Base-by-base conservation (phyloP, 2,797 vertebrate species). In the Bradypus variegatus region DNA sequence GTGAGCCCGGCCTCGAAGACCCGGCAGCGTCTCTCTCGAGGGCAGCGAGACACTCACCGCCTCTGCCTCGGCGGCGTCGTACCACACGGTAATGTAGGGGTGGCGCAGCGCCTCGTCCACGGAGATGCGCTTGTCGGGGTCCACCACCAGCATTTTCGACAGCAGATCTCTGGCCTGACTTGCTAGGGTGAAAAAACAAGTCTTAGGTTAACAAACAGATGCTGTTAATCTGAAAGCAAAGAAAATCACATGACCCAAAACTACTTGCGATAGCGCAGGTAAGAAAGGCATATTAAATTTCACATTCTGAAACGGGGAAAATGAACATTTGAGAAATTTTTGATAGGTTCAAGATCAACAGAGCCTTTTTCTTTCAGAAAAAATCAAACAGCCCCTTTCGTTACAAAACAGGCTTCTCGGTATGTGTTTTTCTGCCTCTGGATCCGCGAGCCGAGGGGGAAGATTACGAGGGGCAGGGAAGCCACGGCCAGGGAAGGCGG, bases 81-180 rank as follows among this genome's bases (percentile, higher is more conserved):
- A 99, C 99, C 99, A 99, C 93, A 99, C 98, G 7, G 98, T 98
- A 70, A 99, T 99, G 95, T 99, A 99, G 41, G 98, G 98, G 96
- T 99, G 99, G 94, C 97, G 98, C 92, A 99, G 97, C 90, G 99
- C 99, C 96, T 99, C 99, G 89, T 99, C 98, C 88, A 99, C 99
- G 8, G 99, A 99, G 97, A 99, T 99, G 82, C 99, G 98, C 95
- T 98, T 97, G 97, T 99, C 98, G 0, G 99, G 99, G 97, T 99
- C 99, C 76, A 99, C 98, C 94, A 99, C 99, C 93, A 99, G 97
- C 99, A 99, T 99, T 98, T 99, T 99, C 90, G 99, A 99, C 94
- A 99, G 97, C 97, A 99, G 97, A 97, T 99, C 99, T 96, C 99
- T 98, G 91, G 99, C 99, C 97, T 99, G 99, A 97, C 98, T 97